Base-by-base conservation (phyloP, 2,888 invertebrate genomes). In the Sussaba pulchella region DNA sequence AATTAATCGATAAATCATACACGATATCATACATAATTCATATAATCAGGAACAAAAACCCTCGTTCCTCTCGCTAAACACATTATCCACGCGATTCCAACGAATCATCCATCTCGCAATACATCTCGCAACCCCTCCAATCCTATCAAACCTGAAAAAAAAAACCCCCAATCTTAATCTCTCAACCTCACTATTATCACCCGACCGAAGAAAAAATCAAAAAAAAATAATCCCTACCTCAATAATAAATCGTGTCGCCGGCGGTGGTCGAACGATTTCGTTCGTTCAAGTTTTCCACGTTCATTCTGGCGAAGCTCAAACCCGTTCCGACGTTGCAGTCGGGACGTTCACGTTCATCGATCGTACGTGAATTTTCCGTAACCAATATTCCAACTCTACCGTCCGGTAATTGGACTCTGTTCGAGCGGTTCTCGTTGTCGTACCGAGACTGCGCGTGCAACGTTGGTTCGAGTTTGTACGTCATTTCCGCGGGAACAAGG, bases 391-490 rank as follows among this genome's bases (percentile, higher is more conserved):
- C 82, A 24, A 80, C 54, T 9, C 67, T 26, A 12, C 78, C 75
- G 31, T 83, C 80, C 10, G 75, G 19, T 54, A 80, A 57, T 24
- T 54, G 75, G 2, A 80, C 57, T 45, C 74, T 74, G 14, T 78
- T 67, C 1, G 82, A 12, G 14, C 47, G 12, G 17, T 14, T 12
- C 14, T 9, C 36, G 17, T 50, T n/a, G 12, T 52, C 75, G 24
- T 3, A 43, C 24, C 36, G 45, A 2, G 41, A 61, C 47, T 19
- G 45, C 21, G 10, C 14, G 54, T 14, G 54, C 19, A 8, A 21
- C 21, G 39, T 12, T 12, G 39, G 61, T 17, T 61, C 39, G 12
- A 61, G 19, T 39, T 39, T 2, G 41, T 59, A 59, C 12, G 19
- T 50, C 50, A 54, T 26, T 4, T 43, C 19, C 3, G 19, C 4